These are phyloP conservation scores for Mungos mungo DNA, from an alignment of 2,113 vertebrate genomes.

Conservation along the genomic window DNA sequence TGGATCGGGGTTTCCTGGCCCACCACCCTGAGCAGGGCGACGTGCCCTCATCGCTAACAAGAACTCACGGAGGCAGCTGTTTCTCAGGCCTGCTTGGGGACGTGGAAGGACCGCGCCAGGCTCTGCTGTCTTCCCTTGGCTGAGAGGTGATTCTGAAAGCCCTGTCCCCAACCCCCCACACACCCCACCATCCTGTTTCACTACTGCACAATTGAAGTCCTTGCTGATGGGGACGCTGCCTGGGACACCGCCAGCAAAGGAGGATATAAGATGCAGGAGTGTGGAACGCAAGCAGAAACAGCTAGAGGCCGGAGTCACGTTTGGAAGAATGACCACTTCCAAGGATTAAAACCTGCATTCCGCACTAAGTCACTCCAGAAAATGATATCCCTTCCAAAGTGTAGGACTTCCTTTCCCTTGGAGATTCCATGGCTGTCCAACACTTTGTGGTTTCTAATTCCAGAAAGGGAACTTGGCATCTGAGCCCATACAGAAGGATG, in stretches of 20 bases:
- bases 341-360: constrained; percentile 20
- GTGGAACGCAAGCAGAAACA: constrained; percentile 36
- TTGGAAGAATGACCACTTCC: constrained; percentile 30
- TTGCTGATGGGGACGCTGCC: neutral
- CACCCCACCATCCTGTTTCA: neutral
- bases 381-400: constrained; percentile 42
- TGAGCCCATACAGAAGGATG: constrained; percentile 12
- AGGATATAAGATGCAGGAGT: neutral
- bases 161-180: neutral
- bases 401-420: neutral
- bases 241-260: neutral
- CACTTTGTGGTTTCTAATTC: neutral
- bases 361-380: constrained; percentile 18
- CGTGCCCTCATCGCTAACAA: fast-evolving
- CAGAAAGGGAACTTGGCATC: neutral
- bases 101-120: neutral
- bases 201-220: neutral
- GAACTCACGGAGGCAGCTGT: neutral
- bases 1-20: neutral
- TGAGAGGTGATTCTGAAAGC: neutral
- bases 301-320: neutral
- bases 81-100: neutral
- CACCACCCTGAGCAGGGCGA: neutral
- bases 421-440: neutral
- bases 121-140: neutral